A percentile compares a stretch with the other conserved stretches of the same genome.
phyloP scores from a whole-genome alignment of 2,888 invertebrate species.

The Tuta absoluta region DNA sequence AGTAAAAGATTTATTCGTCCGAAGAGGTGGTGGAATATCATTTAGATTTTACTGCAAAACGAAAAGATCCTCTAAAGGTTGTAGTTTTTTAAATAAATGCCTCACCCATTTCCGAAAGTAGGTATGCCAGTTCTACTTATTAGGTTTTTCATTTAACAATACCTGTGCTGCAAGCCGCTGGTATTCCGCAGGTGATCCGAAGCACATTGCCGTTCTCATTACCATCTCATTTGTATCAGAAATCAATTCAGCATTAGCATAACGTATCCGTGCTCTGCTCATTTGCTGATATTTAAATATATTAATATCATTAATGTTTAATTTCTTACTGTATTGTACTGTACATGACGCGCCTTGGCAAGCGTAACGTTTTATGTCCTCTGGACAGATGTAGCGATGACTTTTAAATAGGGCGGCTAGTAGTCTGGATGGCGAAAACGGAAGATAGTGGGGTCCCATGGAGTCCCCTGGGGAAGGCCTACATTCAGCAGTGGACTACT shows the following conservation, averaged over 20 bases:
- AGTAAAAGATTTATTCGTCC: too few relatives aligned
- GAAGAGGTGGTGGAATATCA: too few relatives aligned
- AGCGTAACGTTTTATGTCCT: too few relatives aligned
- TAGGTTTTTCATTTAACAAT: neutral
- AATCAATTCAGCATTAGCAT: constrained; percentile 15
- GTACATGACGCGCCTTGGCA: neutral
- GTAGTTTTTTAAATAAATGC: too few relatives aligned
- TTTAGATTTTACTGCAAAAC: too few relatives aligned
- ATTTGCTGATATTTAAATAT: constrained; percentile 9
- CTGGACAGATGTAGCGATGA: too few relatives aligned
- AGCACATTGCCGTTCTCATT: constrained; percentile 51
- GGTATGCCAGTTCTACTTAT: neutral
- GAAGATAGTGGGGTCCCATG: too few relatives aligned
- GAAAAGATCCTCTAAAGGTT: too few relatives aligned
- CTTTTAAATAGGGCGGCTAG: too few relatives aligned
- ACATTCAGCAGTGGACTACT: too few relatives aligned
- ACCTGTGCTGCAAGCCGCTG: neutral
- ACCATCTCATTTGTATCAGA: constrained; percentile 50
- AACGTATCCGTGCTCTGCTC: constrained; percentile 1
- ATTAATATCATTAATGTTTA: neutral
- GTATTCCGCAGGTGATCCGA: constrained; percentile 50
- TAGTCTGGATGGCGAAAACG: too few relatives aligned
- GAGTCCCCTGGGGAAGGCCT: too few relatives aligned
- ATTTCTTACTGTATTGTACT: neutral
- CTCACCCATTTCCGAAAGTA: neutral